Percentiles rank a stretch among this genome's conserved stretches.
phyloP scores from a whole-genome alignment of 2,888 invertebrate genomes.

The Lithophane semibrunnea region DNA sequence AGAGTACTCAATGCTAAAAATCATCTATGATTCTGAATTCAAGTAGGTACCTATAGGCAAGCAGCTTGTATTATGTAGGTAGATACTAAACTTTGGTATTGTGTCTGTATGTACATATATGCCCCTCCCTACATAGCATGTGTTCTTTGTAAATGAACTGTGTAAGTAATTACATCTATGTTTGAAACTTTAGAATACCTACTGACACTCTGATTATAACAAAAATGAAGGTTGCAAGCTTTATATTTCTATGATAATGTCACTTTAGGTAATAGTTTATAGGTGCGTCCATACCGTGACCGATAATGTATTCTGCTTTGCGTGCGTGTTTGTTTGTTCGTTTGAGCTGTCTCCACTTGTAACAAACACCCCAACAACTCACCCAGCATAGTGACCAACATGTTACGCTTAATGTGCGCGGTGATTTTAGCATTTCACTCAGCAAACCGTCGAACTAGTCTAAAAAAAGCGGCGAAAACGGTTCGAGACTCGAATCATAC shows the following conservation, averaged over 20 bases:
- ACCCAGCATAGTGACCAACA: background rate
- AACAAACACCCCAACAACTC: background rate
- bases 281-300: slow-evolving; percentile 1
- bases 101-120: background rate
- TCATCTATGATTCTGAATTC: slow-evolving; percentile 18
- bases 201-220: background rate
- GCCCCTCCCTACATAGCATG: background rate
- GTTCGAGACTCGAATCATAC: background rate
- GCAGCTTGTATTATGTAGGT: background rate
- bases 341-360: background rate
- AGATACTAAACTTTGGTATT: slow-evolving; percentile 1
- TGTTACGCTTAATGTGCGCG: background rate
- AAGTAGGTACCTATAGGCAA: background rate
- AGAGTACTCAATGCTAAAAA: background rate
- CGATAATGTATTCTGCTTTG: background rate
- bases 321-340: slow-evolving; percentile 8
- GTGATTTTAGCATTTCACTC: background rate
- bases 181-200: background rate
- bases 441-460: background rate
- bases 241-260: background rate
- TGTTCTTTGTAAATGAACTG: slow-evolving; percentile 3
- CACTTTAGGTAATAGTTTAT: slow-evolving; percentile 18
- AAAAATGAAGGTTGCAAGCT: background rate
- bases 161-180: slow-evolving; percentile 8
- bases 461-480: background rate